Conservation (phyloP, 2,888 invertebrate species). For the Idaea biselata region DNA sequence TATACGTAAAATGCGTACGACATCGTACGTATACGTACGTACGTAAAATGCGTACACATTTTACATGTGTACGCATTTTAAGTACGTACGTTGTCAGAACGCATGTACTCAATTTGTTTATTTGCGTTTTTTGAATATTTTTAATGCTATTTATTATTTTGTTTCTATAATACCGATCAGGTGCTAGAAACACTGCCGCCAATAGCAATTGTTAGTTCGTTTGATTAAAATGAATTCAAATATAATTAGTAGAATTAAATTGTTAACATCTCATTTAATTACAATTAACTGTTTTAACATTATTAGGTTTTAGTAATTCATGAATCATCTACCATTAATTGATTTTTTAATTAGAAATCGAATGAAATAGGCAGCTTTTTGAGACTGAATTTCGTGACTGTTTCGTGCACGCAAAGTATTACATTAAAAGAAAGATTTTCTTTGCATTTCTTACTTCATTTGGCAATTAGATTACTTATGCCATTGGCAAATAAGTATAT, state of each 20-base stretch:
- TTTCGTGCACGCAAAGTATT: background rate
- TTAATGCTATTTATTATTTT: background rate
- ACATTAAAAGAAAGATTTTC: background rate
- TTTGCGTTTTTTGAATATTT: no score
- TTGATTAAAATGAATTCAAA: background rate
- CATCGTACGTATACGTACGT: no score
- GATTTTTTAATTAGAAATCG: background rate
- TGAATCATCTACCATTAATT: background rate
- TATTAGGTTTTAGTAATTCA: background rate
- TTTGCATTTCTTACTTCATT: background rate
- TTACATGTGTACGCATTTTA: no score
- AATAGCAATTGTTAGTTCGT: background rate
- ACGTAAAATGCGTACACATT: no score
- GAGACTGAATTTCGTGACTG: background rate
- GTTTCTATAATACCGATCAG: background rate
- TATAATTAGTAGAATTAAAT: background rate
- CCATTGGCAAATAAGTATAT: background rate
- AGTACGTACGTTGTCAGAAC: no score
- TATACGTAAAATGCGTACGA: no score
- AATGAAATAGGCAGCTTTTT: slow-evolving; percentile 1
- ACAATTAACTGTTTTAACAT: background rate
- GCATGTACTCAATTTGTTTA: background rate
- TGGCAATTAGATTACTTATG: background rate
- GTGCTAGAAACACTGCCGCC: slow-evolving; percentile 1
- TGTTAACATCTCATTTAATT: background rate